Base-by-base conservation (phyloP, 2,797 vertebrate genomes). In the Scomberomorus guttatus region DNA sequence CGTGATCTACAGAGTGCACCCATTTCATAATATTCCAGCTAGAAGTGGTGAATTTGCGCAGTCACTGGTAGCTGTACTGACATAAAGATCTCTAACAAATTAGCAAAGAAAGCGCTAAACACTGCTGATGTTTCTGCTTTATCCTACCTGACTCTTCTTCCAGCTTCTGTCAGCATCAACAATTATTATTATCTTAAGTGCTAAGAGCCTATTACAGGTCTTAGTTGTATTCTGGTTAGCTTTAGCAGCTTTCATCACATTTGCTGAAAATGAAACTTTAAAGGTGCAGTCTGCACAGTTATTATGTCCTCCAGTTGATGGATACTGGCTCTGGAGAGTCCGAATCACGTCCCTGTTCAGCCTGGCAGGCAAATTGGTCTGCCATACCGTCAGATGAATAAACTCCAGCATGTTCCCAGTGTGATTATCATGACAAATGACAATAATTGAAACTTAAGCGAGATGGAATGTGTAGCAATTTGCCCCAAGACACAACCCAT, bases 391-490 rank as follows among this genome's bases (percentile, higher is more conserved):
- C 61, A 72, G 39, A 25, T 57, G 75, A 77, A 84, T 66, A 70
- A 66, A 89, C 72, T 80, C 65, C 70, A 72, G n/a, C 54, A 56
- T 77, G 66, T 82, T 70, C 72, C 54, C 39, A 51, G 67, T 76
- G 73, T 83, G 77, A 90, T 88, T 89, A 87, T 60, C 37, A 57
- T 80, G 54, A 79, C 64, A 84, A 82, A 83, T 83, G 72, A 84
- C 75, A 66, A 74, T 89, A 88, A 89, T 86, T 84, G 72, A 76
- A 50, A 78, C 74, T 54, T 68, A 82, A 87, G 72, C 79, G 66
- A 85, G 72, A 90, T 70, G 68, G 69, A 90, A 84, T 70, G 64
- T 6, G 0, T 0, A 54, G 37, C 61, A 61, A 74, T 83, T 89
- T 77, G 75, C 79, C 76, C 46, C 62, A 50, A 88, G 86, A 89